A percentile compares a stretch with the other conserved stretches of the same genome.
Conservation (phyloP, 2,113 vertebrate genomes). For the Dendropsophus ebraccatus region DNA sequence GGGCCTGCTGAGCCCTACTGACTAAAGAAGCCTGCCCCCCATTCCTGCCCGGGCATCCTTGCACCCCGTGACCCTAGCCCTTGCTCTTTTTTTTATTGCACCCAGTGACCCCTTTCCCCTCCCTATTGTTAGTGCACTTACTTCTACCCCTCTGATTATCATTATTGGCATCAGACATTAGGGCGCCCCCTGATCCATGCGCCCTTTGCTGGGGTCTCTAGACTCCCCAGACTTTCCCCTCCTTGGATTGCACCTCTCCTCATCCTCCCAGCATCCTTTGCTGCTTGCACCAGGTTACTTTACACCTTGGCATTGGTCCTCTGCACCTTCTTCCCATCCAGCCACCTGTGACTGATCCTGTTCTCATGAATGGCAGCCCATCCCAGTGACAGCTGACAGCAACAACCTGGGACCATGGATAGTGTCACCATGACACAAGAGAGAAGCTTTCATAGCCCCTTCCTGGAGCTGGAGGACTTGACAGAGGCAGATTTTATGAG, state of each 20-base stretch:
- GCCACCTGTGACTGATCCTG: conserved; percentile 6
- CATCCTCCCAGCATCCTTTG: background rate
- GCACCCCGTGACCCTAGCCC: background rate
- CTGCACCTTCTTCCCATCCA: background rate
- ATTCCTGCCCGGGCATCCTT: conserved; percentile 33
- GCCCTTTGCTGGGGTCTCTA: background rate
- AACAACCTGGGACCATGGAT: conserved; percentile 32
- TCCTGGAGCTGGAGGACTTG: conserved; percentile 56
- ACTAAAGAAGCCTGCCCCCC: background rate
- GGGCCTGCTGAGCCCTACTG: conserved; percentile 42
- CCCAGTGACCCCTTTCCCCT: background rate
- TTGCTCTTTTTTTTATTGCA: background rate
- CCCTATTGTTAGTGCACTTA: background rate
- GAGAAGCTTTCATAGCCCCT: conserved; percentile 49
- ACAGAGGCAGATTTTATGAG: conserved; percentile 54
- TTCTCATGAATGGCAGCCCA: conserved; percentile 23
- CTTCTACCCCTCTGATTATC: no score
- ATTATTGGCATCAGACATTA: background rate
- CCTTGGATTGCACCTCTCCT: background rate
- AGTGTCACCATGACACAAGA: conserved; percentile 31
- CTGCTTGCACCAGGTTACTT: background rate
- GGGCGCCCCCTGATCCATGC: background rate
- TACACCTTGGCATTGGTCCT: no score
- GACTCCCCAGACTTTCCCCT: background rate
- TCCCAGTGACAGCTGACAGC: conserved; percentile 18